phyloP scores from a whole-genome alignment of 2,888 invertebrate genomes.

The Calliphora vomitoria region DNA sequence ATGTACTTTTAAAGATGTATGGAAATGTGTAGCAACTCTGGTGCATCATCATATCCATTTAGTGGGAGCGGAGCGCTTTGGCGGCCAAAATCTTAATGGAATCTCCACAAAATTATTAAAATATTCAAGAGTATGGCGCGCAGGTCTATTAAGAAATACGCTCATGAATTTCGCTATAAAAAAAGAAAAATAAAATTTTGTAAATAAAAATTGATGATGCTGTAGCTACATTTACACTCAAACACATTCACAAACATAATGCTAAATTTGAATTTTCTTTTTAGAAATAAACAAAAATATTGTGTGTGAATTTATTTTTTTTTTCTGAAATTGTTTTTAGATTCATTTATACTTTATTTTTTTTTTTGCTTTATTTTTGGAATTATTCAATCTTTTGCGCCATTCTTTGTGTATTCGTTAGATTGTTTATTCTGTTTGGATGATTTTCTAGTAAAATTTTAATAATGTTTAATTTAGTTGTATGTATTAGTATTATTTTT shows the following conservation, averaged over 20 bases:
- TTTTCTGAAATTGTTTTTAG: constrained; percentile 44
- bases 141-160: constrained; percentile 11
- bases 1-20: not conserved
- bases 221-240: not conserved
- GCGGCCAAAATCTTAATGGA: constrained; percentile 37
- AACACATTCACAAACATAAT: not conserved
- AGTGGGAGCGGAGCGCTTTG: not conserved
- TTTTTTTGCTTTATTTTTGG: constrained; percentile 65
- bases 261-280: constrained; percentile 42
- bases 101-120: constrained; percentile 49
- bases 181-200: not conserved
- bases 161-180: constrained; percentile 10
- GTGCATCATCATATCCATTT: constrained; percentile 43
- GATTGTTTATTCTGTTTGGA: constrained; percentile 2
- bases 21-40: not conserved
- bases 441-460: constrained; percentile 17
- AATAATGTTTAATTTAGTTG: not conserved
- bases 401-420: not conserved
- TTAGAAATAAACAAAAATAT: constrained; percentile 49
- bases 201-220: constrained; percentile 14
- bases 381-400: constrained; percentile 51
- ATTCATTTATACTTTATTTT: constrained; percentile 30
- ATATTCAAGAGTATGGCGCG: constrained; percentile 5
- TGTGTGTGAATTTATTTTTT: constrained; percentile 27
- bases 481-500: not conserved